phyloP scores from a whole-genome alignment of 2,888 invertebrate genomes.

The Latheticus oryzae region DNA sequence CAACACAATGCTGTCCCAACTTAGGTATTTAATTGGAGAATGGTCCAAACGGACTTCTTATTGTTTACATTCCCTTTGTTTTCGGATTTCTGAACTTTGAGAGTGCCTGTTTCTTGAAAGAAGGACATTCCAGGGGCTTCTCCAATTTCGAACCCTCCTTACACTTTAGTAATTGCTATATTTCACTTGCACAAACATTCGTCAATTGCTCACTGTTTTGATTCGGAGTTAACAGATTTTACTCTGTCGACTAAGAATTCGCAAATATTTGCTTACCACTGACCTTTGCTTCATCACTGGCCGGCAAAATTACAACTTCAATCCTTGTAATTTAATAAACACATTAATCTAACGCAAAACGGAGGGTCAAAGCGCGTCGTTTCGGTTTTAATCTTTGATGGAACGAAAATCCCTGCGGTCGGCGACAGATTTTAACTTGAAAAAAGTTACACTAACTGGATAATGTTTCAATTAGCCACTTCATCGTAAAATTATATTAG shows the following conservation, averaged over 20 bases:
- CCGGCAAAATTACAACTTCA: slow-evolving; percentile 34
- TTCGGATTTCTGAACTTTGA: slow-evolving; percentile 55
- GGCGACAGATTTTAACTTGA: slow-evolving; percentile 11
- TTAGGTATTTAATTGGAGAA: slow-evolving; percentile 62
- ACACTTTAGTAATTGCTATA: slow-evolving; percentile 18
- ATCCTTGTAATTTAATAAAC: slow-evolving; percentile 35
- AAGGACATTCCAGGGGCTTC: slow-evolving; percentile 26
- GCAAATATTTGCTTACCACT: slow-evolving; percentile 38
- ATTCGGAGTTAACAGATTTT: slow-evolving; percentile 49
- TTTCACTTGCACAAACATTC: slow-evolving; percentile 52
- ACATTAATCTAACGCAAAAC: slow-evolving; percentile 21
- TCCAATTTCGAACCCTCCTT: slow-evolving; percentile 3
- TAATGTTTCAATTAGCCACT: neutral
- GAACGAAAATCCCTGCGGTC: neutral
- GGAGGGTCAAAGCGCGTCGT: slow-evolving; percentile 14
- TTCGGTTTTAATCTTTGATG: slow-evolving; percentile 24
- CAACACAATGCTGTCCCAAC: slow-evolving; percentile 51
- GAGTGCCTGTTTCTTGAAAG: slow-evolving; percentile 43
- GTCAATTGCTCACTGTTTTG: slow-evolving; percentile 50
- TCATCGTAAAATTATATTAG: too few species aligned
- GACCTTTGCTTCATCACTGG: slow-evolving; percentile 37
- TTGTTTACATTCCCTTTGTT: slow-evolving; percentile 61
- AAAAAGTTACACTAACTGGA: slow-evolving; percentile 1
- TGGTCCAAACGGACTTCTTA: slow-evolving; percentile 57
- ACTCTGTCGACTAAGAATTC: slow-evolving; percentile 38